These are phyloP conservation scores for Rhinolophus ferrumequinum DNA, from an alignment of 2,113 vertebrate genomes.

Conservation along the genomic window DNA sequence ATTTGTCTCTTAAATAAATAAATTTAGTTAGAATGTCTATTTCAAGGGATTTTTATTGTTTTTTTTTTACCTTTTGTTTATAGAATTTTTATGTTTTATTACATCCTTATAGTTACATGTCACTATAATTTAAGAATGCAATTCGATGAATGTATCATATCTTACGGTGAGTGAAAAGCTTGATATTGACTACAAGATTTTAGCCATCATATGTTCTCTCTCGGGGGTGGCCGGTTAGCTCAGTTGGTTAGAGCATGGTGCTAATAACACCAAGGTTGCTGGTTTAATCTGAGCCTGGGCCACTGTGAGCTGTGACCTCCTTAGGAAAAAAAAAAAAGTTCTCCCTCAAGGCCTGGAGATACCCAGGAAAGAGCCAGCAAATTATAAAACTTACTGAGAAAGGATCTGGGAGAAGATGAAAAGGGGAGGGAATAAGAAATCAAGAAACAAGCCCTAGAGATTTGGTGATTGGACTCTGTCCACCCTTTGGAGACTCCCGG, in stretches of 20 bases:
- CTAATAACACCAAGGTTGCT: too few species aligned
- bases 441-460: background rate
- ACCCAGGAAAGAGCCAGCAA: background rate
- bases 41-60: background rate
- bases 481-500: background rate
- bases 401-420: background rate
- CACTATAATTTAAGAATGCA: slow-evolving; percentile 4
- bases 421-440: background rate
- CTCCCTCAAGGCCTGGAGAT: background rate
- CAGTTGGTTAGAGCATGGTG: too few species aligned
- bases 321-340: background rate
- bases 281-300: too few species aligned
- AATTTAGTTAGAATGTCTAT: slow-evolving; percentile 5
- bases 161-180: background rate
- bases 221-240: too few species aligned
- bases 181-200: background rate
- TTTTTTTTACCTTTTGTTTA: slow-evolving; percentile 2
- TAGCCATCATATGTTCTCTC: background rate
- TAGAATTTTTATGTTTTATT: slow-evolving; percentile 9
- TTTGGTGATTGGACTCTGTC: background rate
- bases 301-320: too few species aligned
- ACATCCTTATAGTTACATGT: background rate
- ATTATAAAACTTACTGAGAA: background rate
- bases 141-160: background rate
- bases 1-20: slow-evolving; percentile 17